Evolutionary conservation across 2,888 invertebrate species (phyloP), one percentile per base, ranked within the genome.

Genomic region (Nebria brevicollis): DNA sequence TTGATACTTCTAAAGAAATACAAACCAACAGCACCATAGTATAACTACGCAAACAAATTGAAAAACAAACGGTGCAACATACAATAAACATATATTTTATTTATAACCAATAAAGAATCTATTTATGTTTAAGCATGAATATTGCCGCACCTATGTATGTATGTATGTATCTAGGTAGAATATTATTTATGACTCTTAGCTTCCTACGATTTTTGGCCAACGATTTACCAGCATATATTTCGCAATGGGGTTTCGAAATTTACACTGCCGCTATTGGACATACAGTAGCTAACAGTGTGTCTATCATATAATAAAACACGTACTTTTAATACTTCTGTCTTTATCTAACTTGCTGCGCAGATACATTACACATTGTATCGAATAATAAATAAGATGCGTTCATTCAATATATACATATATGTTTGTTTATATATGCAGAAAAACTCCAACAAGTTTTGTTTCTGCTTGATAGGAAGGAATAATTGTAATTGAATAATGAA

Each of bases 171-270:
- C 34, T 34, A 34, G 54, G 1, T 13, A 68, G 8, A 68, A 68
- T 82, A 84, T 85, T 83, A 86, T 85, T 85, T 85, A 86, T 85
- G 84, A 84, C 84, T 81, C 82, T 82, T 83, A 82, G 80, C 85
- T 85, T 78, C 85, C 85, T 85, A 85, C 85, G 85, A 85, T 84
- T 85, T 85, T 85, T 85, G 84, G 85, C 82, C 80, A 82, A 76
- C 82, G 83, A 83, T 82, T 54, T 83, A 79, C 82, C 83, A 83
- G 84, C 84, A 85, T 84, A 85, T 84, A 84, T 84, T 83, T 85
- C 85, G 73, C 84, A 82, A 85, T 84, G 80, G 85, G 85, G 84
- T 81, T 81, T 83, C 84, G 84, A 85, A 85, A 83, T 84, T 85
- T 85, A 85, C 84, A 83, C 79, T 77, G 82, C 65, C 54, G 8